These are phyloP conservation scores for Caenorhabditis wallacei DNA, from an alignment of 2,888 invertebrate species.

Conservation along the genomic window DNA sequence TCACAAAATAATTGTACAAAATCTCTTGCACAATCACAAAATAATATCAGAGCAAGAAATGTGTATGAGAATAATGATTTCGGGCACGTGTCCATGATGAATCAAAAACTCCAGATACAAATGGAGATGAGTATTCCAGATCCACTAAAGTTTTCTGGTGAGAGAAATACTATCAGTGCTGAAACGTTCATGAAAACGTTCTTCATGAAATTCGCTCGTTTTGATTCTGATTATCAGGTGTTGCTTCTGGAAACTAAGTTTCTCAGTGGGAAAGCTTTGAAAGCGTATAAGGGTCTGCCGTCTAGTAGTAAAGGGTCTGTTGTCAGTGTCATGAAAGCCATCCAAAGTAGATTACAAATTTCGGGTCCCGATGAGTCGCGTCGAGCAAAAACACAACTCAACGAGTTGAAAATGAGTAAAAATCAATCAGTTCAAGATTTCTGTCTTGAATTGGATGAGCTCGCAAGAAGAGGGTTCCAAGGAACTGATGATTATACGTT, in stretches of 20 bases:
- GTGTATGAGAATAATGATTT: too few species aligned
- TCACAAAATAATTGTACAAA: too few species aligned
- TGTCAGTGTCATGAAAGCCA: neutral
- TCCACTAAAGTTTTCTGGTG: neutral
- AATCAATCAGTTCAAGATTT: constrained; percentile 2
- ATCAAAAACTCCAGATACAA: too few species aligned
- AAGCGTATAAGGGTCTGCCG: neutral
- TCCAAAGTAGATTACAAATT: neutral
- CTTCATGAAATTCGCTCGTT: neutral
- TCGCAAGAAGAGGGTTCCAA: neutral
- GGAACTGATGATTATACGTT: too few species aligned
- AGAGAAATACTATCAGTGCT: neutral
- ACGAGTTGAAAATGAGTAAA: neutral
- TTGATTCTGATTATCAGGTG: neutral
- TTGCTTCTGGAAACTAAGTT: neutral
- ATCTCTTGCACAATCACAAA: too few species aligned
- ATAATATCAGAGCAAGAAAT: too few species aligned
- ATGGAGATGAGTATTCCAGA: neutral
- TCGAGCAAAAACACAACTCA: neutral
- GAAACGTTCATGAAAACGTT: neutral
- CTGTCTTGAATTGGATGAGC: neutral
- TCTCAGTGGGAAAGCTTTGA: neutral
- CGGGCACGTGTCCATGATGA: too few species aligned
- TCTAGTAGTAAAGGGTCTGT: neutral
- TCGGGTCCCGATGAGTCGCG: neutral